These are phyloP conservation scores for Drosophila mayri DNA, from an alignment of 1,140 invertebrate species.

Conservation along the genomic window DNA sequence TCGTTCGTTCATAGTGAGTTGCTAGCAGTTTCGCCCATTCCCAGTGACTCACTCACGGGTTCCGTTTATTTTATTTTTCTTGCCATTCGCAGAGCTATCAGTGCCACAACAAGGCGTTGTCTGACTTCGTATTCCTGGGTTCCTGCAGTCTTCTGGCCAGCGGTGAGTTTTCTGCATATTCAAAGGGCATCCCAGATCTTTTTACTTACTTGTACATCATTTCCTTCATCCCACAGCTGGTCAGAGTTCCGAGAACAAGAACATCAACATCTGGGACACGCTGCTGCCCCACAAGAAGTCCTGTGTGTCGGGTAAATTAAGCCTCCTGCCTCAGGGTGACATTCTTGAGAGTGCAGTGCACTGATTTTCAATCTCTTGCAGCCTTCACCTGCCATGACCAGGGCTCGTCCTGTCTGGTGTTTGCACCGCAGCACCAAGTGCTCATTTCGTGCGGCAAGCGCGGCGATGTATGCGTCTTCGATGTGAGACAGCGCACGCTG, in stretches of 20 bases:
- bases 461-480: constrained; percentile 97
- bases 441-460: constrained; percentile 98
- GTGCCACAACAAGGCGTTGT: constrained; percentile 98
- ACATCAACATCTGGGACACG: constrained; percentile 99
- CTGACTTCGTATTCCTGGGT: constrained; percentile 98
- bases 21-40: background rate
- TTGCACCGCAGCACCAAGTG: constrained; percentile 96
- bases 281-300: constrained; percentile 97
- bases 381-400: constrained; percentile 97
- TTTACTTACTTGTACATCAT: background rate
- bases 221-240: constrained; percentile 88
- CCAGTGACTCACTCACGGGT: too few species aligned
- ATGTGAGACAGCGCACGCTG: constrained; percentile 94
- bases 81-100: constrained; percentile 92
- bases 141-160: constrained; percentile 99
- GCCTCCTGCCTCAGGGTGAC: background rate
- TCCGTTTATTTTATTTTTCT: background rate
- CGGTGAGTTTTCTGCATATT: constrained; percentile 80
- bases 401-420: constrained; percentile 94
- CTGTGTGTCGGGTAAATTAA: constrained; percentile 93
- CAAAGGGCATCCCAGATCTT: too few species aligned
- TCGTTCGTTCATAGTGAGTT: constrained; percentile 97
- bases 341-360: background rate
- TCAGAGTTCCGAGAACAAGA: constrained; percentile 97
- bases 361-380: constrained; percentile 19